phyloP scores from a whole-genome alignment of 2,797 vertebrate genomes.

The Argyrosomus regius region DNA sequence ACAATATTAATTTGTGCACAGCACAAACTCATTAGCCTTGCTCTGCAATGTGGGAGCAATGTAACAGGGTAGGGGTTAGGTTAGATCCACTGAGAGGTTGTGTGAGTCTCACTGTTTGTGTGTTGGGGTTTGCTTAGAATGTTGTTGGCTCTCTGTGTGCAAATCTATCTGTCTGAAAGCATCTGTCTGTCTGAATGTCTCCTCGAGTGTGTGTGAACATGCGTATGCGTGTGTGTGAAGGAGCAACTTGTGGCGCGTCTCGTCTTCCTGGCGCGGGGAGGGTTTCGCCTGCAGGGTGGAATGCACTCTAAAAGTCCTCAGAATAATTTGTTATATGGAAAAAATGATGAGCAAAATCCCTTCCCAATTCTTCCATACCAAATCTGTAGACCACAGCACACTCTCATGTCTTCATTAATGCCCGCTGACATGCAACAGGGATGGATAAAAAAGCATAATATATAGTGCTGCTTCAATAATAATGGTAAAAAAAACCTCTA shows the following conservation, averaged over 20 bases:
- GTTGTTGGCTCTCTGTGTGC: constrained; percentile 65
- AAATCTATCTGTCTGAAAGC: constrained; percentile 72
- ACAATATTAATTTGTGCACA: constrained; percentile 57
- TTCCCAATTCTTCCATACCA: constrained; percentile 39
- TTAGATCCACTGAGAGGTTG: constrained; percentile 64
- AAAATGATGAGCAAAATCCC: constrained; percentile 49
- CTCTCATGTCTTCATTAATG: constrained; percentile 24
- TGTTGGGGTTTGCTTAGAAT: constrained; percentile 65
- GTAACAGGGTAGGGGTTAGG: constrained; percentile 62
- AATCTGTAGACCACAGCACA: constrained; percentile 37
- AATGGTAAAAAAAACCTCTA: not conserved
- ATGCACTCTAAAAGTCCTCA: constrained; percentile 51
- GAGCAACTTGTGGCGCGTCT: constrained; percentile 64
- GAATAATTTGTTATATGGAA: constrained; percentile 70
- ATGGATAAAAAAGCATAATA: constrained; percentile 4
- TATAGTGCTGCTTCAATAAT: constrained; percentile 15
- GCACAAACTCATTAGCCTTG: constrained; percentile 55
- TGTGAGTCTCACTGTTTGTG: constrained; percentile 60
- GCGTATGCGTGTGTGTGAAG: constrained; percentile 15
- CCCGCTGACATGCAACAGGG: constrained; percentile 9
- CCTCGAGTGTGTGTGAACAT: constrained; percentile 30
- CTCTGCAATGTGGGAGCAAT: constrained; percentile 50
- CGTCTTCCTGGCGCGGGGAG: constrained; percentile 34
- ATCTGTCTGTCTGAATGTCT: constrained; percentile 70
- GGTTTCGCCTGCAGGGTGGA: constrained; percentile 50